These are phyloP conservation scores for Muscidifurax raptorellus DNA, from an alignment of 1,140 invertebrate genomes.

Conservation along the genomic window DNA sequence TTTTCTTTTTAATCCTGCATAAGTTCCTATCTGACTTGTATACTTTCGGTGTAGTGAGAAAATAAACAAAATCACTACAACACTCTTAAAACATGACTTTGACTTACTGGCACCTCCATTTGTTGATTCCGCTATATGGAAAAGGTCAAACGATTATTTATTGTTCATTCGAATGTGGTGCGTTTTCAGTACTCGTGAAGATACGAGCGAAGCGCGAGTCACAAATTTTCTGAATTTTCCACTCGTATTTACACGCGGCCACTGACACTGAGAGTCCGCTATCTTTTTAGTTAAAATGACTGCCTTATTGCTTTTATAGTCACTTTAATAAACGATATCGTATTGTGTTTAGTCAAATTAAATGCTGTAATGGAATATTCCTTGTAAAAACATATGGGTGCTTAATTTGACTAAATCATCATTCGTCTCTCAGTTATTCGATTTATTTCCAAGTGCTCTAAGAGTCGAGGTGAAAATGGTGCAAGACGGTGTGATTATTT, in stretches of 20 bases:
- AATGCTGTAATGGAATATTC: not conserved
- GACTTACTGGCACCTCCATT: constrained; percentile 93
- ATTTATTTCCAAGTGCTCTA: constrained; percentile 40
- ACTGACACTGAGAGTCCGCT: constrained; percentile 52
- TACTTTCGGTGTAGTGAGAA: constrained; percentile 36
- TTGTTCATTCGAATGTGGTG: constrained; percentile 54
- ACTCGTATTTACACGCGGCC: constrained; percentile 64
- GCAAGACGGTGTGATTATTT: constrained; percentile 41
- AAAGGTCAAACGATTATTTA: constrained; percentile 69
- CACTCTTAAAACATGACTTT: constrained; percentile 71
- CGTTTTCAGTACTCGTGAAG: constrained; percentile 61
- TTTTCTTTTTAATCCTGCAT: constrained; percentile 4
- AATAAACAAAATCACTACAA: constrained; percentile 61
- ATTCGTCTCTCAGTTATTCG: not conserved
- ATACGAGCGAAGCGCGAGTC: constrained; percentile 57
- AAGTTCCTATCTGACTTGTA: constrained; percentile 36
- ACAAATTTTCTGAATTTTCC: constrained; percentile 12
- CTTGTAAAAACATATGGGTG: too few species aligned
- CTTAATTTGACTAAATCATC: not conserved
- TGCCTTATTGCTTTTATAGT: constrained; percentile 37
- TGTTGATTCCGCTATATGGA: constrained; percentile 83
- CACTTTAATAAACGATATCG: constrained; percentile 17
- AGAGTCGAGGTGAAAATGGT: constrained; percentile 47
- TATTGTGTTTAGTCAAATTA: not conserved
- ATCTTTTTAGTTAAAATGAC: constrained; percentile 51